A percentile compares a stretch with the other conserved stretches of the same genome.
Conservation (phyloP, 2,888 invertebrate species). For the Eupithecia vulgata region DNA sequence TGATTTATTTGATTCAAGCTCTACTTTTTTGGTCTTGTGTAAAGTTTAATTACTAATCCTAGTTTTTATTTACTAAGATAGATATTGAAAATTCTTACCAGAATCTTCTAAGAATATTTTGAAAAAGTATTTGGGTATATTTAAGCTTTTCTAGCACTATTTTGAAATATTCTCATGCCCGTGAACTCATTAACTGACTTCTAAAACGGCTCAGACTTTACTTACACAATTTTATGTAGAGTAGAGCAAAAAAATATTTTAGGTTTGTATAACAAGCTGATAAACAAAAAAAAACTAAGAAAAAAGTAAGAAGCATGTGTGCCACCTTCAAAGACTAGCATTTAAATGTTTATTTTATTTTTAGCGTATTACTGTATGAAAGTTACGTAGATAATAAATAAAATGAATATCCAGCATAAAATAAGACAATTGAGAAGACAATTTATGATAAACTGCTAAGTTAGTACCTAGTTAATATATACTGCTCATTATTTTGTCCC, state of each 20-base stretch:
- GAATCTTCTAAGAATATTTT: neutral
- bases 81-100: neutral
- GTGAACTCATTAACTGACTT: neutral
- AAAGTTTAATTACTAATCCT: neutral
- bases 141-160: neutral
- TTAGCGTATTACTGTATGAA: neutral
- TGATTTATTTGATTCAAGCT: neutral
- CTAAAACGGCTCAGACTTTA: neutral
- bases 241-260: neutral
- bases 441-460: neutral
- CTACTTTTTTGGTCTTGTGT: neutral
- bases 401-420: neutral
- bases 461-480: neutral
- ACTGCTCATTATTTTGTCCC: neutral
- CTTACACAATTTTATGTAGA: neutral
- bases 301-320: no score
- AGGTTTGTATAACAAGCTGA: neutral
- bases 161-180: neutral
- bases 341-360: neutral
- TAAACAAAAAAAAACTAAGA: no score
- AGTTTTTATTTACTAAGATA: no score
- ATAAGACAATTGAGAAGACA: neutral
- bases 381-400: neutral
- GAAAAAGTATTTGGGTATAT: no score
- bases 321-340: neutral